These are phyloP conservation scores for Pseudorhiza aurosa DNA, from an alignment of 30 jellyfish, hydroid and myxozoan species.

Conservation along the genomic window DNA sequence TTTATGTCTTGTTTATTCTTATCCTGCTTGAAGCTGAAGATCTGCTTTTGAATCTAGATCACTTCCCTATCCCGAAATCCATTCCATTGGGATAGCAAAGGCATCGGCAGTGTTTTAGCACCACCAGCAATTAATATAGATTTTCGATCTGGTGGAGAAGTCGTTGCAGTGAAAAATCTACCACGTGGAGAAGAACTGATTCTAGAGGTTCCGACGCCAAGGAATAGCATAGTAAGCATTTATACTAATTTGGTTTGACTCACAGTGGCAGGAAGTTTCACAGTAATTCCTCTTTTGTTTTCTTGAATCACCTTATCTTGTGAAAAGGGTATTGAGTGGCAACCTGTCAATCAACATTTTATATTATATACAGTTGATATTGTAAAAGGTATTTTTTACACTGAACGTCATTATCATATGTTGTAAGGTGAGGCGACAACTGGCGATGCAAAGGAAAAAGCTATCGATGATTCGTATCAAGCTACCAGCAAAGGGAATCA, in stretches of 20 bases:
- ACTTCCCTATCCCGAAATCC: constrained; percentile 55
- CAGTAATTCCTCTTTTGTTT: not conserved
- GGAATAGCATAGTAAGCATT: not conserved
- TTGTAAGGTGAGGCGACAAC: no score
- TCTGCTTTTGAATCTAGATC: constrained; percentile 11
- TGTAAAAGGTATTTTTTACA: no score
- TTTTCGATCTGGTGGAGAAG: not conserved
- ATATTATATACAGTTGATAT: no score
- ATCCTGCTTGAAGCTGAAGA: not conserved
- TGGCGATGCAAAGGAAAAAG: no score
- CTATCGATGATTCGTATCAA: no score
- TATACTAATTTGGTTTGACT: not conserved
- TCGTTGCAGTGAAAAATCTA: constrained; percentile 16
- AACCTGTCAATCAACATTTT: not conserved
- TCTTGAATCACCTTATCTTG: not conserved
- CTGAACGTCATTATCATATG: not conserved
- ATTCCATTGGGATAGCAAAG: constrained; percentile 18
- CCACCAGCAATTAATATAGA: constrained; percentile 31
- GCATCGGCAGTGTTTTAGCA: constrained; percentile 15
- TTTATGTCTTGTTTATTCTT: not conserved
- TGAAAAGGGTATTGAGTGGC: no score
- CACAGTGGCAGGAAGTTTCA: not conserved
- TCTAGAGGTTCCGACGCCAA: constrained; percentile 45
- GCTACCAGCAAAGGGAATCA: constrained; percentile 16
- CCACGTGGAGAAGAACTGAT: constrained; percentile 25